Percentiles rank a stretch among this genome's conserved stretches.
Evolutionary conservation across 2,113 vertebrate species (phyloP).

Genomic region (Chaetodon auriga): DNA sequence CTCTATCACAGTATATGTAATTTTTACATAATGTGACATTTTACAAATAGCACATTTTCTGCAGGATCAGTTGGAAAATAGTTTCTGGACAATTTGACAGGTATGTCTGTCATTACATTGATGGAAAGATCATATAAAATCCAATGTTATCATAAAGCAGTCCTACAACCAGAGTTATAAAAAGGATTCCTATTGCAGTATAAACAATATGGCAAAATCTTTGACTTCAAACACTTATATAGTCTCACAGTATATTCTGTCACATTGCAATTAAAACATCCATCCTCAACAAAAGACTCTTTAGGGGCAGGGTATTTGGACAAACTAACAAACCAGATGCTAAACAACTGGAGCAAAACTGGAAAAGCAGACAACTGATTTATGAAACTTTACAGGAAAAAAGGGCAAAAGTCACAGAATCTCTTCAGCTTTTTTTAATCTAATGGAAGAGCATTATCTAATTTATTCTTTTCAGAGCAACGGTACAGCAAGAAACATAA

Average conservation of each 20-base stretch:
- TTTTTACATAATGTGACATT: not conserved
- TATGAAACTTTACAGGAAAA: not conserved
- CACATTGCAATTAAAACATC: not conserved
- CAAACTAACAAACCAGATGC: not conserved
- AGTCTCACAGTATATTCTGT: not conserved
- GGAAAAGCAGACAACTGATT: not conserved
- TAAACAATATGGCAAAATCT: not conserved
- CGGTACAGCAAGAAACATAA: not conserved
- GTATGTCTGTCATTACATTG: not conserved
- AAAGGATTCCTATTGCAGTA: not conserved
- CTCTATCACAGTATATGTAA: not conserved
- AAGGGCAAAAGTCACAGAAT: not conserved
- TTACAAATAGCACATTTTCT: not conserved
- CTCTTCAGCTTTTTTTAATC: not conserved
- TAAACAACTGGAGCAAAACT: not conserved
- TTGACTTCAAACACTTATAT: not conserved
- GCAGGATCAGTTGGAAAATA: not conserved
- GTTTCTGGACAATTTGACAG: not conserved
- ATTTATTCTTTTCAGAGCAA: conserved; percentile 2
- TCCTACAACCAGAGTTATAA: not conserved
- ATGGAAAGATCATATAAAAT: not conserved
- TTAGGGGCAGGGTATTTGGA: not conserved
- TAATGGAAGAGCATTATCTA: not conserved
- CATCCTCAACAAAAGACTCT: not conserved
- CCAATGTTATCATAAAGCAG: not conserved